These are phyloP conservation scores for Coturnix japonica DNA, from an alignment of 2,113 vertebrate species.

Conservation along the genomic window DNA sequence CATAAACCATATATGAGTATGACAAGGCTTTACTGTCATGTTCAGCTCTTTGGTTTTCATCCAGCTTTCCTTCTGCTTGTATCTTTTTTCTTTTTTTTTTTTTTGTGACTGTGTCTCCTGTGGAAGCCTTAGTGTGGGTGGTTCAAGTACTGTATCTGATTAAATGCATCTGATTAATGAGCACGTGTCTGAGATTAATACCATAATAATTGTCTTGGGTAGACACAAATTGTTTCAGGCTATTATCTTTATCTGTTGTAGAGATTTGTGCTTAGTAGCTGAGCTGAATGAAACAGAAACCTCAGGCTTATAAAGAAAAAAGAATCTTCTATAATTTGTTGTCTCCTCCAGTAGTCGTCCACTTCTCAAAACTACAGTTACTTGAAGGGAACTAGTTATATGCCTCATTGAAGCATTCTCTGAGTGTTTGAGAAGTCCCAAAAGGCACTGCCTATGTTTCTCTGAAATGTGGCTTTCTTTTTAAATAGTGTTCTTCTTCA, in stretches of 20 bases:
- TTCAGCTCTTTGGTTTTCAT: not conserved
- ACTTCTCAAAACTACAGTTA: not conserved
- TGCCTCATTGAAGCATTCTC: not conserved
- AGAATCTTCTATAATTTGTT: not conserved
- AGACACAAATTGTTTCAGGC: not conserved
- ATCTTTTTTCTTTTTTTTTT: not conserved
- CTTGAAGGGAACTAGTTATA: not conserved
- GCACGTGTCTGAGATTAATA: not conserved
- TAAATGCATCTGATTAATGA: not conserved
- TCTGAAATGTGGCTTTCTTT: not conserved
- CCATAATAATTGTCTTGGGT: not conserved
- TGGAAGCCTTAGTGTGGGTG: not conserved
- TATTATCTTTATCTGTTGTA: not conserved
- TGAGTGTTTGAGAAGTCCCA: not conserved
- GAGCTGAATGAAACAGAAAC: not conserved
- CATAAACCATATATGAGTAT: not conserved
- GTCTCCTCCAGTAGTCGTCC: not conserved
- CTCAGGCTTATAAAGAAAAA: not conserved
- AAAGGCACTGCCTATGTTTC: not conserved
- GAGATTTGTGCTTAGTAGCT: not conserved
- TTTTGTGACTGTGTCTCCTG: not conserved
- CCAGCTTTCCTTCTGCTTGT: not conserved
- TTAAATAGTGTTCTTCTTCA: not conserved
- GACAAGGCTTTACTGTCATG: not conserved
- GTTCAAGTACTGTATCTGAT: not conserved